Base-by-base conservation (phyloP, 2,113 vertebrate species). In the Thymallus thymallus region DNA sequence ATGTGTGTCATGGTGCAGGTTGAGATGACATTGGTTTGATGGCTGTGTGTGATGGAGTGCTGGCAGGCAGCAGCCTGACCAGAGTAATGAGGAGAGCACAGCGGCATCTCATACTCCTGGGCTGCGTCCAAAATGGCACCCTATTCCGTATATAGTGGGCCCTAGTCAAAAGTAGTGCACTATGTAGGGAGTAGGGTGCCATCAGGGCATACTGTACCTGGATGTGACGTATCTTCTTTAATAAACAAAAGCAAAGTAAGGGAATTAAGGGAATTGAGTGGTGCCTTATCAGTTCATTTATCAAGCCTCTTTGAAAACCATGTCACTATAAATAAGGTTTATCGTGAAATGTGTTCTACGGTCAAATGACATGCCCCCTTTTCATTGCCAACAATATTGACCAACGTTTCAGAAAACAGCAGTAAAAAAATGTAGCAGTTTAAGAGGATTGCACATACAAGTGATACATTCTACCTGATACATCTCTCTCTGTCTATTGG, bases 31-130 rank as follows among this genome's bases (percentile, higher is more conserved):
- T 77, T 69, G 61, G 77, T 46, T 56, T 74, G 77, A 78, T 71
- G 84, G 70, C 74, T 74, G 72, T 75, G 75, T 85, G 80, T 88
- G 87, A 87, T 86, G 78, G 79, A 87, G 83, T 82, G 80, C 79
- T 86, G 80, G 82, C 74, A 73, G 72, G 55, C 76, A 81, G 80
- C 80, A 76, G 78, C 74, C 80, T 77, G 86, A 80, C 78, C 89
- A 74, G 35, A 72, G 77, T 91, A 87, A 89, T 89, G 81, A 85
- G 72, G 82, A 80, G 80, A 78, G 23, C 24, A 81, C 35, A 73
- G 81, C 60, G 85, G 63, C 80, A 84, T 83, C 81, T 86, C 81
- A 86, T 77, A 79, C 76, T 74, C 18, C 65, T 13, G 16, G 69
- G 70, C 63, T 71, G 1, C 26, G 41, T 76, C 85, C 83, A 10